Base-by-base conservation (phyloP, 2,113 vertebrate species). In the Leiothrix lutea region DNA sequence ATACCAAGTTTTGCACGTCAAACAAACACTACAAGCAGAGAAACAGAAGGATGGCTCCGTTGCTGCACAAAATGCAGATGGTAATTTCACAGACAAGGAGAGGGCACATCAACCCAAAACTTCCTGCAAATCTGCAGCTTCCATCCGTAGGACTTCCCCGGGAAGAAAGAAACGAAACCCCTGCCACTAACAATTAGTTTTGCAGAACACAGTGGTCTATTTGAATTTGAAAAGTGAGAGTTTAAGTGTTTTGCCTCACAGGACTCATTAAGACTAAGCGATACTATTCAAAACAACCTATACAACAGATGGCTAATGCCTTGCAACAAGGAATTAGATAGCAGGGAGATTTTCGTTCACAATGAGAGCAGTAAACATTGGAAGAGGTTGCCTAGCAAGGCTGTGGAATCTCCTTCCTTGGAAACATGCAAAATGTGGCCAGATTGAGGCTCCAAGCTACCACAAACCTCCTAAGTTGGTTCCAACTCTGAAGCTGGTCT, bases 201-300 rank as follows among this genome's bases (percentile, higher is more conserved):
- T 62, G 29, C 29, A 91, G 54, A 82, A 70, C 74, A 90, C 28
- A 54, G 70, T 47, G 38, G 45, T 70, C 93, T 92, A 85, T 92
- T 81, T 94, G 48, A 91, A 95, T 91, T 71, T 94, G 78, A 92
- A 95, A 92, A 95, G 90, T 54, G 35, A 80, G 85, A 91, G 88
- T 95, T 91, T 80, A 95, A 95, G 44, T 90, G 74, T 73, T 95
- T 97, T 86, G 78, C 91, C 87, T 93, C 62, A 31, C 21, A 89
- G 71, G 66, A 57, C 60, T 81, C 81, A 82, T 80, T 73, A 73
- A 50, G 87, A 85, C 86, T 47, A 90, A 90, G 62, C 21, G 77
- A 83, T 48, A 90, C 78, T 12, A 66, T 79, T 94, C 79, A 91
- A 42, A 91, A 73, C 74, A 92, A 90, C 35, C 74, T 70, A 70